Evolutionary conservation across 2,113 vertebrate genomes (phyloP).

Genomic region (Myiozetetes cayanensis): DNA sequence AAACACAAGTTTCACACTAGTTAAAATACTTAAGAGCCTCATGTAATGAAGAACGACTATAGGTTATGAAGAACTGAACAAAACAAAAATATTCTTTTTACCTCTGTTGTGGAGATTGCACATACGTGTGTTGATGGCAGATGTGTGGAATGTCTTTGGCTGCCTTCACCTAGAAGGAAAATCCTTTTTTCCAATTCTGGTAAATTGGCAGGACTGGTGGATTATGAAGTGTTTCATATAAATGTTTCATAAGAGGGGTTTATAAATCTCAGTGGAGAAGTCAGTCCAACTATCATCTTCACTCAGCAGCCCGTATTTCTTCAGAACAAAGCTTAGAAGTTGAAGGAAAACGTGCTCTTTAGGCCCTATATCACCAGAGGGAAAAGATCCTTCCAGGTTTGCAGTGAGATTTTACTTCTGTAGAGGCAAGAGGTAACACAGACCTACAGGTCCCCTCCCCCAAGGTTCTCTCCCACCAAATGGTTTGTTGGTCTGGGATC

Average conservation of each 20-base stretch:
- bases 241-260: background rate
- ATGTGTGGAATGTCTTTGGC: background rate
- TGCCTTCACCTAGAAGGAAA: background rate
- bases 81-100: background rate
- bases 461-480: background rate
- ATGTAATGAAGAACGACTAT: background rate
- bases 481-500: too few species aligned
- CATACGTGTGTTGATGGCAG: background rate
- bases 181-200: background rate
- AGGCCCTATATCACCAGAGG: background rate
- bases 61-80: background rate
- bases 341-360: background rate
- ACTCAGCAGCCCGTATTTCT: background rate
- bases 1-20: background rate
- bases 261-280: background rate
- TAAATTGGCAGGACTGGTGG: background rate
- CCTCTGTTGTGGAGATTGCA: background rate
- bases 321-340: background rate
- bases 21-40: background rate
- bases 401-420: background rate
- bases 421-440: background rate
- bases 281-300: background rate
- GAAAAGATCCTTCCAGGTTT: background rate
- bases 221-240: slow-evolving; percentile 41
- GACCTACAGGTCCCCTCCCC: background rate